Conservation (phyloP, 2,113 vertebrate genomes). For the Notothenia rossii region DNA sequence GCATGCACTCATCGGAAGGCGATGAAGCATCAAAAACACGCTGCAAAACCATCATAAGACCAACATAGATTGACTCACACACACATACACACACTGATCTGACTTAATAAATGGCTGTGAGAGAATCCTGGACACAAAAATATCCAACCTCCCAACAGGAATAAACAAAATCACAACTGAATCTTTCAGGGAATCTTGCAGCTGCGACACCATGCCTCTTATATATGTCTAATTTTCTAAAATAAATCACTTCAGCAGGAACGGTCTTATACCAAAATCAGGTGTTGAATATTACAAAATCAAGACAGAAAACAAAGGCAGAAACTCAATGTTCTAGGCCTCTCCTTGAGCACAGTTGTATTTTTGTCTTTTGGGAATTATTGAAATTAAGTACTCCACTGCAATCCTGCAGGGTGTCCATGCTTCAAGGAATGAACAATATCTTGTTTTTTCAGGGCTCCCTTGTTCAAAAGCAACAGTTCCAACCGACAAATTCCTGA, state of each 20-base stretch:
- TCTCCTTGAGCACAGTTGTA: background rate
- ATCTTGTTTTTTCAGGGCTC: conserved; percentile 46
- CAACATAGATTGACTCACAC: background rate
- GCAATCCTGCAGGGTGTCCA: conserved; percentile 33
- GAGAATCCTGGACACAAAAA: background rate
- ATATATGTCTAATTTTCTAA: background rate
- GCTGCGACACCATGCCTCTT: background rate
- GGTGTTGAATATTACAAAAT: background rate
- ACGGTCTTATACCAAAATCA: background rate
- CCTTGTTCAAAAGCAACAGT: conserved; percentile 41
- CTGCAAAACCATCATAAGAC: background rate
- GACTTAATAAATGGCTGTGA: conserved; percentile 2
- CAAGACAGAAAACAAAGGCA: conserved; percentile 8
- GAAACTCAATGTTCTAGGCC: conserved; percentile 12
- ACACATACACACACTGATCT: background rate
- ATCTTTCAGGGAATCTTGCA: background rate
- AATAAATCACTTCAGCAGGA: background rate
- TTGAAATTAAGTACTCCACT: conserved; percentile 24
- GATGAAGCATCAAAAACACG: background rate
- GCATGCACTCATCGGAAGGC: background rate
- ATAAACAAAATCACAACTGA: background rate
- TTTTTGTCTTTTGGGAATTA: conserved; percentile 13
- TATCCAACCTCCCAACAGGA: background rate
- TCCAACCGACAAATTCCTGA: conserved; percentile 25
- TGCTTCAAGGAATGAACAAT: conserved; percentile 36